A percentile compares a stretch with the other conserved stretches of the same genome.
These are phyloP conservation scores for Gambusia affinis DNA, from an alignment of 2,113 vertebrate species.

Conservation along the genomic window DNA sequence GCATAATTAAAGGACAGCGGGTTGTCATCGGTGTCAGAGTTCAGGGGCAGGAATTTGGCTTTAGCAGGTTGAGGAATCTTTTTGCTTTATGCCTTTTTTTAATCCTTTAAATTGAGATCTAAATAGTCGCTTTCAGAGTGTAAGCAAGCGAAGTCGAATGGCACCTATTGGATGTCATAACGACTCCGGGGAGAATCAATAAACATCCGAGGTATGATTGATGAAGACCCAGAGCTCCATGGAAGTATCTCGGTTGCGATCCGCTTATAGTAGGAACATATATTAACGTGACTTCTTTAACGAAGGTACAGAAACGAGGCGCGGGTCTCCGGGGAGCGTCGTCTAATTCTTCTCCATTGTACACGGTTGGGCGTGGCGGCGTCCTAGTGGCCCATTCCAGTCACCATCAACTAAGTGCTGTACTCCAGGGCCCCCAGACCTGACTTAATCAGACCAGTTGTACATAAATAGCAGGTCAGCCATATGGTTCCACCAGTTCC, in stretches of 20 bases:
- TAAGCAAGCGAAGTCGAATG: not conserved
- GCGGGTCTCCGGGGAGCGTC: conserved; percentile 42
- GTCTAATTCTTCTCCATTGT: conserved; percentile 39
- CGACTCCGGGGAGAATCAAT: conserved; percentile 60
- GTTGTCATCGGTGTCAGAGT: conserved; percentile 18
- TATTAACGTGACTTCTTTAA: conserved; percentile 64
- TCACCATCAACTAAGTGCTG: conserved; percentile 64
- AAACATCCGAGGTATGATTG: conserved; percentile 59
- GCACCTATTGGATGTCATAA: conserved; percentile 35
- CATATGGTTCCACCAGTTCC: conserved; percentile 60
- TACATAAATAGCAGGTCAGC: conserved; percentile 69
- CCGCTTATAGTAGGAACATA: conserved; percentile 48
- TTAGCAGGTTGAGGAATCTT: not conserved
- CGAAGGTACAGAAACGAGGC: conserved; percentile 46
- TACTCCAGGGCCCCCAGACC: conserved; percentile 59
- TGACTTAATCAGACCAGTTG: conserved; percentile 74
- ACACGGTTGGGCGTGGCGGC: conserved; percentile 48
- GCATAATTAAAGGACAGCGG: conserved; percentile 14
- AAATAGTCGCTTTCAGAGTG: not conserved
- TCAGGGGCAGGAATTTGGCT: conserved; percentile 12
- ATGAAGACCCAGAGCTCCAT: conserved; percentile 48
- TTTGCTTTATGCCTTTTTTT: not conserved
- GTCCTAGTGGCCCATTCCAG: conserved; percentile 77
- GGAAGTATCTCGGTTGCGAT: conserved; percentile 29
- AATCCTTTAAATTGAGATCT: too few species aligned